Conservation (phyloP, 2,113 vertebrate genomes). For the Crotalus helleri region DNA sequence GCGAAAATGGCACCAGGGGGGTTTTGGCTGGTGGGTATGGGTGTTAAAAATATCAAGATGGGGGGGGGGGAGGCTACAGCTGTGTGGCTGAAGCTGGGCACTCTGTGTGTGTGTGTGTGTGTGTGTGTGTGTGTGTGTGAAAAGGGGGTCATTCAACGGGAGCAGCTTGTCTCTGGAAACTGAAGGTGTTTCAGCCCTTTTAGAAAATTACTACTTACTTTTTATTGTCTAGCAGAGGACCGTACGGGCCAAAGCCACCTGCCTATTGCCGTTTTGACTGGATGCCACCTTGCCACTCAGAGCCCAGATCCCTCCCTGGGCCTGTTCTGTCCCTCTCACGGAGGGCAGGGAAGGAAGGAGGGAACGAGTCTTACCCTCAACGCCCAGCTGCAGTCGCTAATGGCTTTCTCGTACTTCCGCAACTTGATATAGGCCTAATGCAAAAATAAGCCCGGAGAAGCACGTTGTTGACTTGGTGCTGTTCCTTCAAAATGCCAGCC, state of each 20-base stretch:
- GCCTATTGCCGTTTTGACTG: no score
- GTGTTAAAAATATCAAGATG: not conserved
- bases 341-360: not conserved
- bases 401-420: slow-evolving; percentile 76
- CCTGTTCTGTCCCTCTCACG: not conserved
- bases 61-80: not conserved
- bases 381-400: slow-evolving; percentile 90
- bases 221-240: not conserved
- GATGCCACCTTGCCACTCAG: not conserved
- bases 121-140: not conserved
- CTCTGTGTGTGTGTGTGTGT: no score
- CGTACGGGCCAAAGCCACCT: not conserved
- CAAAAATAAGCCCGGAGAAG: not conserved
- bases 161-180: not conserved
- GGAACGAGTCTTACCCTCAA: slow-evolving; percentile 77
- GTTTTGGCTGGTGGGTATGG: not conserved
- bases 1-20: not conserved
- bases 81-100: not conserved
- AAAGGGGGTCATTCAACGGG: not conserved
- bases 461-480: not conserved
- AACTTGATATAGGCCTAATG: slow-evolving; percentile 86
- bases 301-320: not conserved
- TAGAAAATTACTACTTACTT: not conserved
- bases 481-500: not conserved
- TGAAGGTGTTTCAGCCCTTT: not conserved